These are phyloP conservation scores for Pholis gunnellus DNA, from an alignment of 2,113 vertebrate genomes.

Conservation along the genomic window DNA sequence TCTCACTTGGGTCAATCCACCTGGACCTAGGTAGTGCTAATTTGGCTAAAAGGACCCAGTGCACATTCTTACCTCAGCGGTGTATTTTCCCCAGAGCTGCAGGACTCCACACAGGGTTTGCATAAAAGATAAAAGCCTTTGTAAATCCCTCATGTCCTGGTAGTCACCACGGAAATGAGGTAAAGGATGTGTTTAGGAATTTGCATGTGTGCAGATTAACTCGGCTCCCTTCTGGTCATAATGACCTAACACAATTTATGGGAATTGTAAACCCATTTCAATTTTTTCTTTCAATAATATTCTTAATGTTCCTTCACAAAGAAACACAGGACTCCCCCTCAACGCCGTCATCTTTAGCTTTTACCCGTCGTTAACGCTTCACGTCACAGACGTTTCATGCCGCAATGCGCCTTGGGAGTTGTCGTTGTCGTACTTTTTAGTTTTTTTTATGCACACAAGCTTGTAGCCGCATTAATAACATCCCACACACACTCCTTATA, in stretches of 20 bases:
- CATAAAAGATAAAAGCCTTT: conserved; percentile 57
- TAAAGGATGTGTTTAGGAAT: conserved; percentile 66
- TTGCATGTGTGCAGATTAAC: conserved; percentile 69
- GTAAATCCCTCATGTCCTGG: conserved; percentile 40
- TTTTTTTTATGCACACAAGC: neutral
- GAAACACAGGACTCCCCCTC: neutral
- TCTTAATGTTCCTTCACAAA: neutral
- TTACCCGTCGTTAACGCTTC: too few relatives aligned
- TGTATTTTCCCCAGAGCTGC: neutral
- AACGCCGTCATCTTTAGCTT: neutral
- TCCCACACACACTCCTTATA: neutral
- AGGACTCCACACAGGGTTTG: conserved; percentile 69
- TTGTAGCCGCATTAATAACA: neutral
- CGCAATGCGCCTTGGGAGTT: too few relatives aligned
- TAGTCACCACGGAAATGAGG: conserved; percentile 61
- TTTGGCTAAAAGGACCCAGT: neutral
- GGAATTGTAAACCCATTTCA: neutral
- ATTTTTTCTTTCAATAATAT: neutral
- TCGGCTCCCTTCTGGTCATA: conserved; percentile 21
- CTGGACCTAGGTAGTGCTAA: neutral
- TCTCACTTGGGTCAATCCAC: neutral
- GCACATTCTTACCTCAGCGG: neutral
- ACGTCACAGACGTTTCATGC: too few relatives aligned
- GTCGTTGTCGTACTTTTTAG: too few relatives aligned
- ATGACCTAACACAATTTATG: neutral